Evolutionary conservation across 2,888 invertebrate species (phyloP), one percentile per base, ranked within the genome.

Genomic region (Altica lythri): DNA sequence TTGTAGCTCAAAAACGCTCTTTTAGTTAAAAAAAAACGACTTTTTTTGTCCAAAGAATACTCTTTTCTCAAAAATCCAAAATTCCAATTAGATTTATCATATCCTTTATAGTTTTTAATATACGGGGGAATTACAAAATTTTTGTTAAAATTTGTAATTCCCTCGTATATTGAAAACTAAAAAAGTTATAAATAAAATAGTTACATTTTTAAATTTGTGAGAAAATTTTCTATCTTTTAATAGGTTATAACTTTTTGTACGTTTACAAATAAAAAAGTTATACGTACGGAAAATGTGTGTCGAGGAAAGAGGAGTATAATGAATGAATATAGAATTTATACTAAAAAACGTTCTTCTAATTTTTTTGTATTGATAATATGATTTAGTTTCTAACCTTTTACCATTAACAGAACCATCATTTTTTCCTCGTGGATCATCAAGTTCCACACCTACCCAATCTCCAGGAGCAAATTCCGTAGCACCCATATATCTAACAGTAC

Each of bases 331-430:
- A 22, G 4, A 5, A 22, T 6, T 22, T 5, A 22, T 22, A 22
- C n/a, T n/a, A n/a, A n/a, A n/a, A n/a, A n/a, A n/a, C n/a, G n/a
- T n/a, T n/a, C n/a, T n/a, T n/a, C n/a, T n/a, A n/a, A n/a, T n/a
- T n/a, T n/a, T n/a, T n/a, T n/a, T n/a, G n/a, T n/a, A 22, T 22
- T 22, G 22, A 5, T 4, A 22, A 22, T 22, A 22, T 5, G 4
- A 5, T 22, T 6, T 12, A 12, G 45, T n/a, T n/a, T n/a, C 53
- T 10, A 29, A 96, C 94, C 93, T 89, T 77, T 88, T 89, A 49
- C 93, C 95, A 62, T 88, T 91, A 22, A 97, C 94, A 43, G 92
- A 87, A 53, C 98, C 97, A 72, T 98, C 95, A 76, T 98, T 97
- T 78, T 97, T 97, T 47, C 98, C 98, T 55, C 89, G 79, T 1